Base-by-base conservation (phyloP, 2,888 invertebrate species). In the Oconnorella tubifera region DNA sequence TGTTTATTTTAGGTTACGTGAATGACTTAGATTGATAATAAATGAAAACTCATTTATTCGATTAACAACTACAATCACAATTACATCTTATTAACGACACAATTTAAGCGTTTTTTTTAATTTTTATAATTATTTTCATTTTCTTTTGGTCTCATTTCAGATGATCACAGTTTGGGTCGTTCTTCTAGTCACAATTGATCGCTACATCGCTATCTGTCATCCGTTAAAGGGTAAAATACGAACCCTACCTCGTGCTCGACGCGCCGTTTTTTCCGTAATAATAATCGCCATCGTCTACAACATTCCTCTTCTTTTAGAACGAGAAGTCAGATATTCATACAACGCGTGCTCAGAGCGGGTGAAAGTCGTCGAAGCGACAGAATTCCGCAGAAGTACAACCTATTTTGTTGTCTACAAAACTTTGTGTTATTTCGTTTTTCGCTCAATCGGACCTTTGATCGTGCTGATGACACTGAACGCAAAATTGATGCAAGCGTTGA, bases 81-180 rank as follows among this genome's bases (percentile, higher is more conserved):
- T n/a, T n/a, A n/a, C n/a, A n/a, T n/a, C n/a, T n/a, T n/a, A n/a
- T n/a, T n/a, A n/a, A n/a, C n/a, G n/a, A n/a, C n/a, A n/a, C n/a
- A n/a, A n/a, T n/a, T n/a, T n/a, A n/a, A n/a, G n/a, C n/a, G n/a
- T n/a, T n/a, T n/a, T n/a, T n/a, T n/a, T n/a, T n/a, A n/a, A n/a
- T n/a, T n/a, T n/a, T n/a, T n/a, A n/a, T n/a, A n/a, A n/a, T n/a
- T n/a, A n/a, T n/a, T n/a, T n/a, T n/a, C n/a, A n/a, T n/a, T n/a
- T n/a, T n/a, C n/a, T n/a, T n/a, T n/a, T n/a, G n/a, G n/a, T n/a
- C n/a, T n/a, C n/a, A n/a, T n/a, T 51, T 10, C 72, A 72, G 63
- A 72, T 72, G 51, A 65, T 62, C 33, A 72, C 72, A 2, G 70
- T 72, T n/a, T 72, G 72, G 72, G 64, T 64, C 50, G 72, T 72